Percentiles rank a stretch among this genome's conserved stretches.
Conservation (phyloP, 2,888 invertebrate species). For the Polydesmus complanatus region DNA sequence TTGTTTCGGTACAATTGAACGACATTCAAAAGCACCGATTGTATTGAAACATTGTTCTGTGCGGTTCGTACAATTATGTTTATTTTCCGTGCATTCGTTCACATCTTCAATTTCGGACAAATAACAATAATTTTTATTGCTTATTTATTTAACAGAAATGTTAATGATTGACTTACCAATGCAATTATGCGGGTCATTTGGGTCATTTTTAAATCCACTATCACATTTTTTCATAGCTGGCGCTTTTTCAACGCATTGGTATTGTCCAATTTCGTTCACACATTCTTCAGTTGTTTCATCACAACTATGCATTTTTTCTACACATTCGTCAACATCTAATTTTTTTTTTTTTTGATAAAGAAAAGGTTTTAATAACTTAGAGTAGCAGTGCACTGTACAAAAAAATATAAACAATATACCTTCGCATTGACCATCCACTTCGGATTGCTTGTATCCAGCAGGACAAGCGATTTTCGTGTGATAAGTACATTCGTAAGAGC, state of each 20-base stretch:
- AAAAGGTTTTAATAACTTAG: background rate
- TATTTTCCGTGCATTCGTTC: slow-evolving; percentile 16
- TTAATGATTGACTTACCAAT: background rate
- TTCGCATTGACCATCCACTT: slow-evolving; percentile 6
- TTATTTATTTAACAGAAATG: background rate
- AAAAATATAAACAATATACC: background rate
- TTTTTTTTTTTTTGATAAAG: no score
- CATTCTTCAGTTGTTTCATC: slow-evolving; percentile 23
- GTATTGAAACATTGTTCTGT: slow-evolving; percentile 34
- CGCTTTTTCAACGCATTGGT: slow-evolving; percentile 7
- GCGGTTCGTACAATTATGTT: slow-evolving; percentile 29
- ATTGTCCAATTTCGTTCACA: slow-evolving; percentile 17
- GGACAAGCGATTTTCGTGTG: slow-evolving; percentile 17
- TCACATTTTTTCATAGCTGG: background rate
- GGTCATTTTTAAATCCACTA: background rate
- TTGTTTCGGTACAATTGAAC: slow-evolving; percentile 16
- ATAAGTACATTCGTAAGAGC: slow-evolving; percentile 24
- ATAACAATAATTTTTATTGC: background rate
- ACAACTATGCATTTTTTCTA: slow-evolving; percentile 28
- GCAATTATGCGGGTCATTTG: background rate
- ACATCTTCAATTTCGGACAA: slow-evolving; percentile 7
- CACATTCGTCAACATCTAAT: slow-evolving; percentile 34
- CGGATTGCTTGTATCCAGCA: slow-evolving; percentile 20
- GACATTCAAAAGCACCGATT: slow-evolving; percentile 32
- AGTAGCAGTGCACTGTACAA: background rate